Base-by-base conservation (phyloP, 2,797 vertebrate genomes). In the Enteromius anoplus region DNA sequence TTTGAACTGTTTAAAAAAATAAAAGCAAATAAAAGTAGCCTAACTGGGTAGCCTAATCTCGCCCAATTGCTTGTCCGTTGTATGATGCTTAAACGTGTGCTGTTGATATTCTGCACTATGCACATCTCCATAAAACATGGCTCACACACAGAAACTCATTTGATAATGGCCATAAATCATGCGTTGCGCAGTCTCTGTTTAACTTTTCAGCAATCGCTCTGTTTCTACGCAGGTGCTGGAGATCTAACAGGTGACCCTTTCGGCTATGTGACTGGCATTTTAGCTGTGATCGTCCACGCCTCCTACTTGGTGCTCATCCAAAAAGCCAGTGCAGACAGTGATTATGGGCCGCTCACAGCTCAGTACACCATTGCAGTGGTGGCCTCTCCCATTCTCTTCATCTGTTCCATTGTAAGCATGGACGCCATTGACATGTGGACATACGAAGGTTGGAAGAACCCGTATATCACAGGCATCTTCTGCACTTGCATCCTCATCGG, bases 271-370 rank as follows among this genome's bases (percentile, higher is more conserved):
- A 98, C 97, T 0, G 98, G 97, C 0, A 94, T 97, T 68, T 90
- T 99, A 93, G 97, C 98, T 0, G 98, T 99, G 47, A 93, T 99
- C 90, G 94, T 99, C 86, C 98, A 99, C 0, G 97, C 97, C 64
- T 96, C 96, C 80, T 99, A 98, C 92, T 93, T 99, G 91, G 98
- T 99, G 72, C 93, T 99, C 89, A 99, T 99, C 90, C 97, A 99
- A 93, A 99, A 98, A 89, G 96, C 95, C 37, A 97, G 97, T 40
- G 83, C 93, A 1, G 98, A 99, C 51, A 96, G 95, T 0, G 95
- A 97, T 83, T 92, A 97, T 0, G 98, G 98, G 23, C 96, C 98
- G 1, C 94, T 99, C 79, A 99, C 98, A 0, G 98, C 98, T 23
- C 98, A 99, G 92, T 99, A 99, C 2, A 94, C 95, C 91, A 97